These are phyloP conservation scores for Drosophila grimshawi DNA, from an alignment of 1,140 invertebrate species.

Conservation along the genomic window DNA sequence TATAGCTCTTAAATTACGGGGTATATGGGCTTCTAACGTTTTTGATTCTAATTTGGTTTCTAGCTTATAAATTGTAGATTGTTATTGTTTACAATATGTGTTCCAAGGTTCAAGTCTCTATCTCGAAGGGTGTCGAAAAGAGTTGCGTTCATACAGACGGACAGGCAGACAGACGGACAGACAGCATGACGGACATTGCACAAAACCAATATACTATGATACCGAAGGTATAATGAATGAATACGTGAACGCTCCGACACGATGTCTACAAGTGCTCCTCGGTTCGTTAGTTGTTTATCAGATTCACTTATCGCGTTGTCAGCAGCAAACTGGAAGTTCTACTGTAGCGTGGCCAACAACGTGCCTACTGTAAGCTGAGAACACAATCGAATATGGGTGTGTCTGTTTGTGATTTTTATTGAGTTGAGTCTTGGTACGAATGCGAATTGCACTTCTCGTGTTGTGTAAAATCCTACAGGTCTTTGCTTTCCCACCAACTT, in stretches of 20 bases:
- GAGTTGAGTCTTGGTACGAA: not conserved
- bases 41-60: too few species aligned
- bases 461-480: slow-evolving; percentile 2
- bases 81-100: too few species aligned
- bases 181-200: too few species aligned
- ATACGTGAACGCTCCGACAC: slow-evolving; percentile 8
- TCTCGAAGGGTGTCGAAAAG: too few species aligned
- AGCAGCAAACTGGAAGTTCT: slow-evolving; percentile 4
- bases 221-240: slow-evolving; percentile 2
- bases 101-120: too few species aligned
- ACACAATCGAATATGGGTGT: not conserved
- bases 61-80: too few species aligned
- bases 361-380: slow-evolving; percentile 32
- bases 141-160: too few species aligned
- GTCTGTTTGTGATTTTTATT: slow-evolving; percentile 3
- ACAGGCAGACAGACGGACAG: too few species aligned
- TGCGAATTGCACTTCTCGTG: slow-evolving; percentile 9
- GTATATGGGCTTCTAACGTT: too few species aligned
- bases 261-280: slow-evolving; percentile 20
- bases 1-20: too few species aligned
- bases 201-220: too few species aligned
- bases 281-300: not conserved
- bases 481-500: slow-evolving; percentile 8
- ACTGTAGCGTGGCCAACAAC: slow-evolving; percentile 24
- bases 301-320: slow-evolving; percentile 26